A percentile compares a stretch with the other conserved stretches of the same genome.
These are phyloP conservation scores for Passer domesticus DNA, from an alignment of 2,113 vertebrate genomes.

Conservation along the genomic window DNA sequence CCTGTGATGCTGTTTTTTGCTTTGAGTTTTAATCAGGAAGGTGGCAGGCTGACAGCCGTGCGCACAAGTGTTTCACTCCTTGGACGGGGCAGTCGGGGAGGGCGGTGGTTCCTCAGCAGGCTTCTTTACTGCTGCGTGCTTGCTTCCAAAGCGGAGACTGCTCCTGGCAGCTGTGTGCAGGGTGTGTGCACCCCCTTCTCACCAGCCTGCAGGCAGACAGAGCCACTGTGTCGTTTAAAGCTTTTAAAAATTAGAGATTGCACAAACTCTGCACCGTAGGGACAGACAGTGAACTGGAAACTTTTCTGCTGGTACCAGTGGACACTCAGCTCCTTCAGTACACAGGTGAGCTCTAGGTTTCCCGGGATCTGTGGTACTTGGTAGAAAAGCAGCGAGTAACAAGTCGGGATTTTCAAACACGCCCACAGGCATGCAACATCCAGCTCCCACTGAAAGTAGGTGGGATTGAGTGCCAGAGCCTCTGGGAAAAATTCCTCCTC, in stretches of 20 bases:
- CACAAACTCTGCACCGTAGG: fast-evolving
- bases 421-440: background rate
- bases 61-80: background rate
- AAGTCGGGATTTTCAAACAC: background rate
- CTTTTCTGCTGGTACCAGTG: background rate
- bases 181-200: background rate
- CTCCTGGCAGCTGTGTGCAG: background rate
- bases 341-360: background rate
- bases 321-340: background rate
- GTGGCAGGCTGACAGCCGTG: background rate
- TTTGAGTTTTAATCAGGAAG: background rate
- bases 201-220: fast-evolving
- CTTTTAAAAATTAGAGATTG: background rate
- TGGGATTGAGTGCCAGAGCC: background rate
- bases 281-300: background rate
- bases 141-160: background rate
- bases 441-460: background rate
- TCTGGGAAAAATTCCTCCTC: background rate
- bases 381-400: background rate
- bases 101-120: background rate
- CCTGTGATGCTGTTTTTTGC: background rate
- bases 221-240: background rate
- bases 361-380: background rate
- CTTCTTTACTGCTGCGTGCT: background rate
- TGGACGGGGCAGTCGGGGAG: background rate